Percentiles rank a stretch among this genome's conserved stretches.
Evolutionary conservation across 2,113 vertebrate species (phyloP).

Genomic region (Ranitomeya variabilis): DNA sequence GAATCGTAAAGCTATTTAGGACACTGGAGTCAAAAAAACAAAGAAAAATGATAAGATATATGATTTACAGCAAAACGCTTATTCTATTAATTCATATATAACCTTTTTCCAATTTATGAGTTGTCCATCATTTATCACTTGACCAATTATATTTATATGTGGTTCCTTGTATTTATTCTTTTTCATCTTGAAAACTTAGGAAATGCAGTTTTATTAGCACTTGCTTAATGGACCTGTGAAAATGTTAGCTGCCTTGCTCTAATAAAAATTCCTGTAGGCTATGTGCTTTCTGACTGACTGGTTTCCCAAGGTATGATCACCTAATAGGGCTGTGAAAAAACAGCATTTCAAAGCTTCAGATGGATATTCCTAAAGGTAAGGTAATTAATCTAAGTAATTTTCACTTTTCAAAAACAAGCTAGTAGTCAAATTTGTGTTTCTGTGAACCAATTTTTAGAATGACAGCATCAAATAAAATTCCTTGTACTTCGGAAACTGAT

Average conservation of each 20-base stretch:
- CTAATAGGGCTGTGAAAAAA: conserved; percentile 2
- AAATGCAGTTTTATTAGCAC: conserved; percentile 23
- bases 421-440: neutral
- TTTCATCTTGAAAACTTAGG: conserved; percentile 1
- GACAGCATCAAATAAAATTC: neutral
- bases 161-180: conserved; percentile 10
- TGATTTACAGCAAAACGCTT: neutral
- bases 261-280: conserved; percentile 23
- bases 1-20: neutral
- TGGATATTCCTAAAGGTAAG: neutral
- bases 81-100: conserved; percentile 17
- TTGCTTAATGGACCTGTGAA: conserved; percentile 33
- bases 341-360: neutral
- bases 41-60: neutral
- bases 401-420: neutral
- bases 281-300: conserved; percentile 29
- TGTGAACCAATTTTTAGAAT: neutral
- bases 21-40: conserved; percentile 20
- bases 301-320: conserved; percentile 29
- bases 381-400: neutral
- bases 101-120: conserved; percentile 4
- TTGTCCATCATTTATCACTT: conserved; percentile 3
- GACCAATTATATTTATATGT: conserved; percentile 3
- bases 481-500: neutral
- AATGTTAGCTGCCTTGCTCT: conserved; percentile 11